These are phyloP conservation scores for Eristalis arbustorum DNA, from an alignment of 2,888 invertebrate species.

Conservation along the genomic window DNA sequence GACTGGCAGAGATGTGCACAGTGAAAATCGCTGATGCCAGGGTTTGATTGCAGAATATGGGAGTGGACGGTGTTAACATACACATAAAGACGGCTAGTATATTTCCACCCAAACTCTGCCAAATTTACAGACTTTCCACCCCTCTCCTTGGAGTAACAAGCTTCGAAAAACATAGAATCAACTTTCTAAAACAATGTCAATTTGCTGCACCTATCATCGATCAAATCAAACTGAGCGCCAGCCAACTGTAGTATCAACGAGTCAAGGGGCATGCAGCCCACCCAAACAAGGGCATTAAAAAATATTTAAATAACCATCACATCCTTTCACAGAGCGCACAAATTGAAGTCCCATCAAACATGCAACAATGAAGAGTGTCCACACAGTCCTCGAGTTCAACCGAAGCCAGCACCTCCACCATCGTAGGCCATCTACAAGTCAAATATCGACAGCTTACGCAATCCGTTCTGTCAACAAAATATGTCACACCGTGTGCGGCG, in stretches of 20 bases:
- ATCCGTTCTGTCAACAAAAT: not conserved
- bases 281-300: too few relatives aligned
- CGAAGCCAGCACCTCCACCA: not conserved
- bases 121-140: not conserved
- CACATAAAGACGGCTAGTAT: not conserved
- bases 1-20: too few relatives aligned
- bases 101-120: not conserved
- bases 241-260: too few relatives aligned
- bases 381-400: not conserved
- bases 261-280: too few relatives aligned
- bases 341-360: not conserved
- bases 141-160: not conserved
- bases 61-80: not conserved
- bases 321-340: not conserved
- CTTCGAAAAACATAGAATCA: not conserved
- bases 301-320: not conserved
- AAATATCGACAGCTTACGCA: not conserved
- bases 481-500: not conserved
- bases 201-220: too few relatives aligned
- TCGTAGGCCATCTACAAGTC: not conserved
- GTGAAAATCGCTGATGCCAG: too few relatives aligned
- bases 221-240: too few relatives aligned
- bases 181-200: too few relatives aligned
- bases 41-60: too few relatives aligned
- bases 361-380: not conserved